Percentiles rank a stretch among this genome's conserved stretches.
phyloP scores from a whole-genome alignment of 2,797 vertebrate species.

The Diceros bicornis region DNA sequence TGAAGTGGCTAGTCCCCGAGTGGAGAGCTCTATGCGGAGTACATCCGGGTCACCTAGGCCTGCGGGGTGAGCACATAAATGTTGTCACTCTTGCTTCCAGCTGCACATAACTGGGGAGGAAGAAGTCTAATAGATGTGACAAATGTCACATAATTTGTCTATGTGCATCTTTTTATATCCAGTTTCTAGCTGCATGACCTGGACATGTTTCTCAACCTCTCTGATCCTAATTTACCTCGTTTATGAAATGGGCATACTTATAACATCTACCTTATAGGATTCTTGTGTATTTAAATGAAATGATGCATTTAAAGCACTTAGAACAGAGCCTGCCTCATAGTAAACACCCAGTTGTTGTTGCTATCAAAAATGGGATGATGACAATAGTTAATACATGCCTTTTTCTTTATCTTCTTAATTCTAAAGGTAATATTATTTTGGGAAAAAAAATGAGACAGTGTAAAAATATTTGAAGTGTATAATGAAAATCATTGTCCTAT shows the following conservation, averaged over 20 bases:
- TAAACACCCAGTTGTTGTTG: not conserved
- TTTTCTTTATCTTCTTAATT: constrained; percentile 17
- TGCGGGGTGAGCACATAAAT: constrained; percentile 92
- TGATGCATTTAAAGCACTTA: not conserved
- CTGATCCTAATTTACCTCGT: not conserved
- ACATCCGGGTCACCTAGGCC: constrained; percentile 96
- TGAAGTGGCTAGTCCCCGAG: constrained; percentile 92
- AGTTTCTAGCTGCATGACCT: not conserved
- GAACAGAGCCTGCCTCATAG: not conserved
- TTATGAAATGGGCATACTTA: not conserved
- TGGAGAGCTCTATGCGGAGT: constrained; percentile 93
- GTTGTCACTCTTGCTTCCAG: not conserved
- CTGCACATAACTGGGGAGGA: not conserved
- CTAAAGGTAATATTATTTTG: constrained; percentile 33
- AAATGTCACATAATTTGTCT: not conserved
- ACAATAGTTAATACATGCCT: not conserved
- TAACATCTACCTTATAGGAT: not conserved
- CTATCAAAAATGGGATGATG: not conserved
- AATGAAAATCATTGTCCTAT: constrained; percentile 8
- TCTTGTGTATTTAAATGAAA: constrained; percentile 11
- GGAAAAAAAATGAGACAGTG: not conserved
- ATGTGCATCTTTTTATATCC: not conserved
- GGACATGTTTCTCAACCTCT: not conserved
- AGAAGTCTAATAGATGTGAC: not conserved
- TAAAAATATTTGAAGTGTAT: constrained; percentile 46